These are phyloP conservation scores for Sturmia bella DNA, from an alignment of 2,888 invertebrate genomes.

Conservation along the genomic window DNA sequence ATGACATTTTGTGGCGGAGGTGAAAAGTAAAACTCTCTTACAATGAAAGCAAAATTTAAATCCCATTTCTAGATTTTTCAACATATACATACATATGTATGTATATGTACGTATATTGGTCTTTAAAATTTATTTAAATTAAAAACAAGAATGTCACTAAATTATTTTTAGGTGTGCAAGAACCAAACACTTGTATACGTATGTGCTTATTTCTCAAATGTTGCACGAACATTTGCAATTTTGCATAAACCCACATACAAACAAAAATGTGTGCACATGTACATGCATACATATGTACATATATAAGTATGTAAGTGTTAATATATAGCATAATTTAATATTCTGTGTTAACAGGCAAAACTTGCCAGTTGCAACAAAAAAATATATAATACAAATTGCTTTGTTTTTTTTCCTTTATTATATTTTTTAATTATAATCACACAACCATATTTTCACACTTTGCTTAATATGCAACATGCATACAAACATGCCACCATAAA, in stretches of 20 bases:
- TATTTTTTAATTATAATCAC: constrained; percentile 59
- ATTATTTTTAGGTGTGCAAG: too few species aligned
- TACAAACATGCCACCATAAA: constrained; percentile 39
- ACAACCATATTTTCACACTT: constrained; percentile 65
- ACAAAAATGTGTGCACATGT: too few species aligned
- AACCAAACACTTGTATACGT: too few species aligned
- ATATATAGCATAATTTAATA: constrained; percentile 52
- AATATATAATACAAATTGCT: constrained; percentile 24
- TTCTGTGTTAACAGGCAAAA: constrained; percentile 55
- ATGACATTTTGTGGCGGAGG: neutral
- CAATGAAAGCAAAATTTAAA: neutral
- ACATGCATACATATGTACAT: neutral
- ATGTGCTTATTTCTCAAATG: too few species aligned
- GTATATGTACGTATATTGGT: neutral
- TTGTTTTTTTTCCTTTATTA: constrained; percentile 3
- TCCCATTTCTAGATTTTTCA: neutral
- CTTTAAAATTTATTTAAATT: too few species aligned
- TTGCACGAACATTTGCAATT: too few species aligned
- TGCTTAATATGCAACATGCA: constrained; percentile 63
- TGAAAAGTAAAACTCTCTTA: too few species aligned
- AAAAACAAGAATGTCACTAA: too few species aligned
- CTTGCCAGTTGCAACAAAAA: constrained; percentile 43
- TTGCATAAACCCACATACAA: too few species aligned
- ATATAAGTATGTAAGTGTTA: neutral
- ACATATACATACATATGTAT: constrained; percentile 1